Base-by-base conservation (phyloP, 2,113 vertebrate genomes). In the Sylvilagus bachmani region DNA sequence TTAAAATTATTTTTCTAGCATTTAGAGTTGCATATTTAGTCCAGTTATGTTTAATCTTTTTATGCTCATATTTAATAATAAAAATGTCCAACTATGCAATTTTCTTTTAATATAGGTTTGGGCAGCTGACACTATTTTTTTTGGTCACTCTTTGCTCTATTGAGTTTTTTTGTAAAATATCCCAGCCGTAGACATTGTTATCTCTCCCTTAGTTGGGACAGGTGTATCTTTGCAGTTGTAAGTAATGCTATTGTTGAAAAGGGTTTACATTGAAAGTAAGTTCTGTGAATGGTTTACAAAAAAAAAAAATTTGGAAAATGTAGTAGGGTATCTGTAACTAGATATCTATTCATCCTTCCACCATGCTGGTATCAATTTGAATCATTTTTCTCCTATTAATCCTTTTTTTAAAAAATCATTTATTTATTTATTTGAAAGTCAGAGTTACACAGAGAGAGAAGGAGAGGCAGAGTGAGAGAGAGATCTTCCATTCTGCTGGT, bases 1-100 rank as follows among this genome's bases (percentile, higher is more conserved):
- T 25, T 53, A 25, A 36, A 55, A 29, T 14, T 86, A 17, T 69
- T 87, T 87, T 93, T 69, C 69, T 62, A 89, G 11, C n/a, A 73
- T 53, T 82, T 89, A 83, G 69, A 83, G 66, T 77, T 78, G n/a
- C 71, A 49, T 73, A 21, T 70, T 83, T 53, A 79, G 55, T 84
- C 77, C 27, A 62, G 25, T 27, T 79, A 77, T 87, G 90, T 93
- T 85, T 80, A 79, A 90, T 70, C 36, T 62, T 86, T 61, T 44
- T 44, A 44, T 44, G 6, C n/a, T 95, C 51, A 55, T 82, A 70
- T 71, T 79, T 73, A 71, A 75, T 51, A 36, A 55, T 75, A 79
- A 80, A 78, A 66, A 83, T 31, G 58, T 67, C 79, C 71, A 38
- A 62, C 29, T 64, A 64, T 64, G 73, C 33, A 53, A 49, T 89